Conservation (phyloP, 2,888 invertebrate genomes). For the Cantharis lateralis region DNA sequence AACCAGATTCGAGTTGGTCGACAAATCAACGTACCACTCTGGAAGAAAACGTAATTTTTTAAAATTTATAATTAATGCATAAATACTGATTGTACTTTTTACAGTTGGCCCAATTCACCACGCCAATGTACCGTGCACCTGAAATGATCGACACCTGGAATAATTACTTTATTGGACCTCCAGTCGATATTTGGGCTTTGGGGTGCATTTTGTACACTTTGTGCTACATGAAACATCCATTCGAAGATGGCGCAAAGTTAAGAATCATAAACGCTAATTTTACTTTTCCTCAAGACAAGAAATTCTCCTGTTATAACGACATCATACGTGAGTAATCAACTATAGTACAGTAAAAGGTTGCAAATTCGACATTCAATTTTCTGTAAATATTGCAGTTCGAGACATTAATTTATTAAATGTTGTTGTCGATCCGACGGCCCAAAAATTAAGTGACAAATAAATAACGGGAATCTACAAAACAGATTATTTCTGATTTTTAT, state of each 20-base stretch:
- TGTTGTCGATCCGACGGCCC: no score
- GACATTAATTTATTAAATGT: no score
- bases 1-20: constrained; percentile 90
- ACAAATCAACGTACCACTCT: constrained; percentile 87
- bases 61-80: background rate
- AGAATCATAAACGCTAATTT: constrained; percentile 97
- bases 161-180: constrained; percentile 88
- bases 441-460: no score
- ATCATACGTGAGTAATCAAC: constrained; percentile 75
- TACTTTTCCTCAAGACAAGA: constrained; percentile 79
- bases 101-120: constrained; percentile 77
- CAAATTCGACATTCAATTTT: no score
- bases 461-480: no score
- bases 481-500: no score
- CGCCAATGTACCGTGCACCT: constrained; percentile 96
- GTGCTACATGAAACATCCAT: constrained; percentile 94
- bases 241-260: constrained; percentile 93
- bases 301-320: constrained; percentile 84
- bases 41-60: constrained; percentile 83
- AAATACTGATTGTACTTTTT: background rate
- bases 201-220: constrained; percentile 93
- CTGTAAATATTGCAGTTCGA: no score
- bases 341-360: no score
- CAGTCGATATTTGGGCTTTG: constrained; percentile 95
- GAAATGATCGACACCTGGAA: constrained; percentile 99